Conservation (phyloP, 1,140 invertebrate genomes). For the Schlechtendalia chinensis region DNA sequence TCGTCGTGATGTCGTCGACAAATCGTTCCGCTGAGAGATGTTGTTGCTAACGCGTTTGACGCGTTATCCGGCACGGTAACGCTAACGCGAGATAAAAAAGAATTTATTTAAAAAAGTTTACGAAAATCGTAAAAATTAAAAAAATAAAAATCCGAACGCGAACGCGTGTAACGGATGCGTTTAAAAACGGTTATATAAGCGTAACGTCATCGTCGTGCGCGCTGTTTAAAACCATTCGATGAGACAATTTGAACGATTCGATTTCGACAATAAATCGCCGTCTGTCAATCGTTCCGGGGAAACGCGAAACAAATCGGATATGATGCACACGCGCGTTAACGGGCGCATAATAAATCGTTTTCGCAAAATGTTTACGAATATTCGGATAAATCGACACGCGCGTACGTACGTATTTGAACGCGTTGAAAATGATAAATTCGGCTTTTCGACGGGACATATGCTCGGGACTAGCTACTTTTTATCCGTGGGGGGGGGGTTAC, state of each 20-base stretch:
- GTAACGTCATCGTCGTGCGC: not conserved
- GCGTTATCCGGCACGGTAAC: too few relatives aligned
- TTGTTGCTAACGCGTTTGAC: too few relatives aligned
- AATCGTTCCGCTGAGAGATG: not conserved
- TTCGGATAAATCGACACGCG: not conserved
- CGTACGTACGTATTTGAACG: too few relatives aligned
- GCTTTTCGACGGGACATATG: too few relatives aligned
- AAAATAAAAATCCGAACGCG: not conserved
- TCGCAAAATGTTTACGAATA: conserved; percentile 1
- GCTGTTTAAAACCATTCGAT: not conserved
- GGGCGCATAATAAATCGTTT: conserved; percentile 10
- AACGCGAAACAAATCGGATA: conserved; percentile 21
- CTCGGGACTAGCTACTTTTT: too few relatives aligned
- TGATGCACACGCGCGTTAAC: not conserved
- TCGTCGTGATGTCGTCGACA: not conserved
- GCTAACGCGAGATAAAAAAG: not conserved
- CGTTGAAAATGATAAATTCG: too few relatives aligned
- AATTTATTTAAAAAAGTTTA: too few relatives aligned
- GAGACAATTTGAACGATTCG: conserved; percentile 23
- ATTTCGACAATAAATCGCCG: conserved; percentile 24
- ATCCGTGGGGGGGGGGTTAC: too few relatives aligned
- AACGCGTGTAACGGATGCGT: not conserved
- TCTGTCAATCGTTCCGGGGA: conserved; percentile 9
- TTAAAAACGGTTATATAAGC: conserved; percentile 5
- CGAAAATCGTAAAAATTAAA: conserved; percentile 1